Evolutionary conservation across 1,140 invertebrate species (phyloP).

Genomic region (Dysdera silvatica): DNA sequence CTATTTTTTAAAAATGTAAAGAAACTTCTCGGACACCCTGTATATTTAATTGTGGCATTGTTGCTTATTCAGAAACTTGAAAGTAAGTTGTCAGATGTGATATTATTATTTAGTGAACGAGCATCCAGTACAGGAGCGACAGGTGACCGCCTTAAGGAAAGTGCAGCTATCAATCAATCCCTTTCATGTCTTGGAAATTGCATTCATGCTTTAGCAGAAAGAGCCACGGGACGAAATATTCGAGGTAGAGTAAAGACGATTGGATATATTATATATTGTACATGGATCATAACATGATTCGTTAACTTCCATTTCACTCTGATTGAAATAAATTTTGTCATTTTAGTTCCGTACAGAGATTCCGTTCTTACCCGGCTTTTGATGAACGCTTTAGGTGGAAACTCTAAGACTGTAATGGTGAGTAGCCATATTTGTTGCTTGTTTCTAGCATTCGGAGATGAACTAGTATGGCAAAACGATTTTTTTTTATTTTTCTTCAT

Average conservation of each 20-base stretch:
- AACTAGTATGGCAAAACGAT: no score
- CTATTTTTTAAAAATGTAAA: neutral
- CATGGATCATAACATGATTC: neutral
- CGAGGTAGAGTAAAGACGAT: slow-evolving; percentile 34
- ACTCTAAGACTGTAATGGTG: slow-evolving; percentile 60
- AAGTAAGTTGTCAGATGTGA: neutral
- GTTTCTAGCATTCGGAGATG: no score
- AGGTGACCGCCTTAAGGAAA: slow-evolving; percentile 57
- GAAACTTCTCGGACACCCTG: no score
- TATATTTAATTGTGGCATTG: no score
- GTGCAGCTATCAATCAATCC: slow-evolving; percentile 58
- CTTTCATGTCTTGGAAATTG: slow-evolving; percentile 56
- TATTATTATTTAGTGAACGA: slow-evolving; percentile 49
- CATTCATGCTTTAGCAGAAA: slow-evolving; percentile 51
- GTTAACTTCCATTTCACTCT: neutral
- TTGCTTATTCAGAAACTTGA: slow-evolving; percentile 4
- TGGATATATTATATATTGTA: neutral
- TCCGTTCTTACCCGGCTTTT: slow-evolving; percentile 57
- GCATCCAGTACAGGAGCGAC: slow-evolving; percentile 54
- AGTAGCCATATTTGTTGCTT: no score
- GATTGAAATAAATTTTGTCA: neutral
- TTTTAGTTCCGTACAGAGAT: slow-evolving; percentile 54
- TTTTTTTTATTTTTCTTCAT: no score
- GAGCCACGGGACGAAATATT: slow-evolving; percentile 38
- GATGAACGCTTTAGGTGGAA: slow-evolving; percentile 58